These are phyloP conservation scores for Galeopsomyia nigrocyanea DNA, from an alignment of 2,888 invertebrate species.

Conservation along the genomic window DNA sequence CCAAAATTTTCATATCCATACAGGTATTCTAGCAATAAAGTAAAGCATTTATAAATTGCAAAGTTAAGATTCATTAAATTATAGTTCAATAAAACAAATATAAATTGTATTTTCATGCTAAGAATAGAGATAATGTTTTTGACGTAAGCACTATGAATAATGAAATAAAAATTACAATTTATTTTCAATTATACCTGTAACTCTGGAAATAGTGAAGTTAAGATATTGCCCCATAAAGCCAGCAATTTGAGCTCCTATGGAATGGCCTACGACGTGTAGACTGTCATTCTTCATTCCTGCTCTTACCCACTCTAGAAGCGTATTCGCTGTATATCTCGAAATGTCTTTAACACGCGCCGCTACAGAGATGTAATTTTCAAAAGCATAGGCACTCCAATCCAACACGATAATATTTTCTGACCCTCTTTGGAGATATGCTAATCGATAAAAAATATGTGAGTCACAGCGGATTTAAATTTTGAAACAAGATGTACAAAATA, in stretches of 20 bases:
- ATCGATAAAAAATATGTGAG: background rate
- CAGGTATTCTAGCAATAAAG: too few species aligned
- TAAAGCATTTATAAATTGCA: too few species aligned
- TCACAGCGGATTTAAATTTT: background rate
- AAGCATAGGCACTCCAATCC: constrained; percentile 58
- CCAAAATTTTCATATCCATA: too few species aligned
- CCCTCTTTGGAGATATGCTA: constrained; percentile 55
- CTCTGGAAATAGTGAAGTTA: constrained; percentile 49
- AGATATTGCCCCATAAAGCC: constrained; percentile 52
- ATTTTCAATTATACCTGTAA: constrained; percentile 54
- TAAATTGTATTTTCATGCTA: too few species aligned
- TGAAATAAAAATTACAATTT: background rate
- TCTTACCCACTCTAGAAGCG: constrained; percentile 47
- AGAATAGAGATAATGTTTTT: too few species aligned
- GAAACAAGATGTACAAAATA: background rate
- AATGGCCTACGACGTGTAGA: constrained; percentile 58
- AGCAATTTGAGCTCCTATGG: constrained; percentile 58
- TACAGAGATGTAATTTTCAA: constrained; percentile 49
- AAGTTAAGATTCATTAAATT: too few species aligned
- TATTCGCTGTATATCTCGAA: constrained; percentile 47
- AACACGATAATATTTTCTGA: constrained; percentile 55
- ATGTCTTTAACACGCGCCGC: constrained; percentile 41
- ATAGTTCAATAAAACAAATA: too few species aligned
- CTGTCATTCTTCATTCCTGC: constrained; percentile 49
- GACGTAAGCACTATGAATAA: background rate